Percentiles rank a stretch among this genome's conserved stretches.
Evolutionary conservation across 2,797 vertebrate species (phyloP).

Genomic region (Sebastes flavidus): DNA sequence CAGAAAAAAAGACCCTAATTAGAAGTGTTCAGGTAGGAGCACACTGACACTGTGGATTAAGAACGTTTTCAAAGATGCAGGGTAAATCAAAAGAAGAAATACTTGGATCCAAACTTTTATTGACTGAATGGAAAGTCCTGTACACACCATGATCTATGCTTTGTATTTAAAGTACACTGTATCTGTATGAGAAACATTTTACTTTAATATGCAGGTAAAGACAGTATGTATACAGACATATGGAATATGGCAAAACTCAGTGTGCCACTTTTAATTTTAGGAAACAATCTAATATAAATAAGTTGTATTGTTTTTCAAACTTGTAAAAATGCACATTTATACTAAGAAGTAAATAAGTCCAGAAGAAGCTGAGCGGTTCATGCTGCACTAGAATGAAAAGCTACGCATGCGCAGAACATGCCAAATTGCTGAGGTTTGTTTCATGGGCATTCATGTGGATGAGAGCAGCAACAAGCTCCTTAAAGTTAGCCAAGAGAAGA

Average conservation of each 20-base stretch:
- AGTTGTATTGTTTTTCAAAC: background rate
- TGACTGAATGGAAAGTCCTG: background rate
- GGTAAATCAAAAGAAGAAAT: background rate
- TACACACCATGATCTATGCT: background rate
- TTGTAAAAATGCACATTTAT: background rate
- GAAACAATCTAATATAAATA: background rate
- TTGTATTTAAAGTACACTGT: background rate
- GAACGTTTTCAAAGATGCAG: background rate
- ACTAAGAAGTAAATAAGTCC: background rate
- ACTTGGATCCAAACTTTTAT: background rate
- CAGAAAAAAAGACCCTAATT: conserved; percentile 15
- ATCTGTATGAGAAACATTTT: background rate
- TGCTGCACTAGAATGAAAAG: conserved; percentile 44
- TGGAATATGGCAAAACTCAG: background rate
- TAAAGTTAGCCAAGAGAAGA: background rate
- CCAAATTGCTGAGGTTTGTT: conserved; percentile 49
- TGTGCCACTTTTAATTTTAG: background rate
- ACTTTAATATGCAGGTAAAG: background rate
- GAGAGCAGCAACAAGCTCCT: conserved; percentile 18
- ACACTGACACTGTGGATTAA: background rate
- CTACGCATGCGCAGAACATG: conserved; percentile 56
- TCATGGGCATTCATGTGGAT: conserved; percentile 25
- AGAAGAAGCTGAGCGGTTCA: background rate
- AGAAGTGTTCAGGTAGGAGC: background rate
- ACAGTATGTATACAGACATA: background rate